These are phyloP conservation scores for Protonemura montana DNA, from an alignment of 2,888 invertebrate genomes.

Conservation along the genomic window DNA sequence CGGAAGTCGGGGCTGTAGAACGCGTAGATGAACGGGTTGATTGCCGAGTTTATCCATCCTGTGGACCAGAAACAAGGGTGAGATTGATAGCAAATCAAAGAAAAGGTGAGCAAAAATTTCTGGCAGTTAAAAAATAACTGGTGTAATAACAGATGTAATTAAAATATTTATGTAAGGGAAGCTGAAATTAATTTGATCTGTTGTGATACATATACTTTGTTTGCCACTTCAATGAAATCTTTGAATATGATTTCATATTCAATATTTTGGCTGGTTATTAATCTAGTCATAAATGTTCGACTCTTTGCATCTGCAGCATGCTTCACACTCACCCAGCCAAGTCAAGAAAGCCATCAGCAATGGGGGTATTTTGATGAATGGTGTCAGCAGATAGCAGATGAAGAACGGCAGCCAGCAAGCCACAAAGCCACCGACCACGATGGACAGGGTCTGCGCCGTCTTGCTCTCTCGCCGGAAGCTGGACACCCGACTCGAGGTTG, in stretches of 20 bases:
- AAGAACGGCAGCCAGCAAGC: conserved; percentile 91
- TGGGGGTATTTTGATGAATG: conserved; percentile 72
- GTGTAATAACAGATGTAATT: too few relatives aligned
- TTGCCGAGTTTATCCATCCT: conserved; percentile 88
- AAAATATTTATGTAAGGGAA: too few relatives aligned
- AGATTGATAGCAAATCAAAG: too few relatives aligned
- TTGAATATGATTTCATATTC: too few relatives aligned
- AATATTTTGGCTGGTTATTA: too few relatives aligned
- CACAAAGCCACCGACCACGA: conserved; percentile 87
- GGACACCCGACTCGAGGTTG: conserved; percentile 52
- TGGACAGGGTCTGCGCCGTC: conserved; percentile 85
- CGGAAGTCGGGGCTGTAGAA: conserved; percentile 89
- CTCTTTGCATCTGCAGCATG: too few relatives aligned
- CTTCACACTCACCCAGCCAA: conserved; percentile 72
- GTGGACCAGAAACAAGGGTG: conserved; percentile 45
- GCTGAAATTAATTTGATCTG: too few relatives aligned
- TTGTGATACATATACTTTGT: too few relatives aligned
- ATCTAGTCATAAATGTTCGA: too few relatives aligned
- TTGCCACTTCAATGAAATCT: too few relatives aligned
- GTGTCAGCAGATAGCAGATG: conserved; percentile 79
- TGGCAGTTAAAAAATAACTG: too few relatives aligned
- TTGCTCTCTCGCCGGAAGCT: conserved; percentile 79
- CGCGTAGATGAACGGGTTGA: conserved; percentile 90
- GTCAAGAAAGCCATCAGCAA: conserved; percentile 78
- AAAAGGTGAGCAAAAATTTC: too few relatives aligned